Evolutionary conservation across 2,113 vertebrate species (phyloP).

Genomic region (Microtus pennsylvanicus): DNA sequence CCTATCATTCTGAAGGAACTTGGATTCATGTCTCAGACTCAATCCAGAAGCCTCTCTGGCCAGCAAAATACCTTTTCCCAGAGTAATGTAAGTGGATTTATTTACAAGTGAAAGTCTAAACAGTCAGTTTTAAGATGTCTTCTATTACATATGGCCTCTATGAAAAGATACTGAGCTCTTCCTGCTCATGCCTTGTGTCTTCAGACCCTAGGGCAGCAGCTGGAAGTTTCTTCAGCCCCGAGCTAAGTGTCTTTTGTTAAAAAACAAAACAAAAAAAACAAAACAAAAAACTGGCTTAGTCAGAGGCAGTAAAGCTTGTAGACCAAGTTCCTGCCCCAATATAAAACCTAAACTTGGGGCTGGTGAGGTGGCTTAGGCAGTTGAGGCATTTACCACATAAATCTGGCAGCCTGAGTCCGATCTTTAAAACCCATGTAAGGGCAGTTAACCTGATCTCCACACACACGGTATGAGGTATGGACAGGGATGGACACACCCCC

Average conservation of each 20-base stretch:
- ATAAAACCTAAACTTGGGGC: background rate
- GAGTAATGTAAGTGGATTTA: background rate
- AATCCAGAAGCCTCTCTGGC: background rate
- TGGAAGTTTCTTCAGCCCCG: background rate
- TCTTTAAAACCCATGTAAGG: background rate
- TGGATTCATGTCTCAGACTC: background rate
- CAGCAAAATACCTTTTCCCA: background rate
- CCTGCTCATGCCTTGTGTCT: background rate
- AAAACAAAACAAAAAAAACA: too few species aligned
- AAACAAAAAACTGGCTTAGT: background rate
- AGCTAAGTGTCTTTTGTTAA: background rate
- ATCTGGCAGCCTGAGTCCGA: too few species aligned
- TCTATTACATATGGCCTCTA: background rate
- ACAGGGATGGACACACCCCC: background rate
- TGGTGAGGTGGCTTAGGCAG: background rate
- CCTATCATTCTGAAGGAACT: background rate
- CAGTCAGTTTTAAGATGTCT: background rate
- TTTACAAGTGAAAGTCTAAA: constrained; percentile 49
- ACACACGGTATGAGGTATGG: background rate
- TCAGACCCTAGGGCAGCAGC: too few species aligned
- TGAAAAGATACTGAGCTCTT: background rate
- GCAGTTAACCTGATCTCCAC: background rate
- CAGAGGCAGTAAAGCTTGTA: background rate
- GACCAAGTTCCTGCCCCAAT: background rate
- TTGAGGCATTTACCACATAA: background rate